Percentiles rank a stretch among this genome's conserved stretches.
Conservation (phyloP, 2,888 invertebrate genomes). For the Mesoligia furuncula region DNA sequence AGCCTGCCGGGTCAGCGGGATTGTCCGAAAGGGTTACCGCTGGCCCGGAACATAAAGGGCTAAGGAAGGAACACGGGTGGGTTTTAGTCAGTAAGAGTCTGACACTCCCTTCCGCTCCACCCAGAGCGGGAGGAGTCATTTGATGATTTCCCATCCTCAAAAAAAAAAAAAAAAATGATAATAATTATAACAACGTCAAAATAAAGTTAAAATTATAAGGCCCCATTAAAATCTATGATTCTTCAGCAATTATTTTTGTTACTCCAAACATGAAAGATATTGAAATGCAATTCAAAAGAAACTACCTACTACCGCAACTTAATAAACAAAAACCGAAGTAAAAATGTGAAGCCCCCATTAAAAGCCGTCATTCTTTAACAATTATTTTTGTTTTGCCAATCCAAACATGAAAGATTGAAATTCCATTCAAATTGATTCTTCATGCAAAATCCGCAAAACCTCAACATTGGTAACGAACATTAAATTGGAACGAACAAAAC, state of each 20-base stretch:
- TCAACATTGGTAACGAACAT: conserved; percentile 27
- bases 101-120: too few relatives aligned
- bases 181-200: too few relatives aligned
- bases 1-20: too few relatives aligned
- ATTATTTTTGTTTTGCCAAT: neutral
- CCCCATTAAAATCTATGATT: neutral
- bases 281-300: neutral
- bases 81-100: too few relatives aligned
- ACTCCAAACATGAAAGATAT: too few relatives aligned
- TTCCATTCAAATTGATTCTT: conserved; percentile 2
- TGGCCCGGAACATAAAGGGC: too few relatives aligned
- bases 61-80: too few relatives aligned
- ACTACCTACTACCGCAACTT: neutral
- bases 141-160: too few relatives aligned
- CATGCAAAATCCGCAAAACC: neutral
- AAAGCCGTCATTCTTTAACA: neutral
- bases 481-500: conserved; percentile 21
- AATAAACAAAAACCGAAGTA: too few relatives aligned
- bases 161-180: too few relatives aligned
- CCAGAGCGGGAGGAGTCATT: too few relatives aligned
- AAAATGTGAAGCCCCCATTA: neutral
- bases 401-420: conserved; percentile 9
- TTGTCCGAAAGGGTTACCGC: too few relatives aligned
- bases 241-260: neutral
- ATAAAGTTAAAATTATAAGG: neutral